Conservation (phyloP, 2,113 vertebrate genomes). For the Hemibagrus wyckioides region DNA sequence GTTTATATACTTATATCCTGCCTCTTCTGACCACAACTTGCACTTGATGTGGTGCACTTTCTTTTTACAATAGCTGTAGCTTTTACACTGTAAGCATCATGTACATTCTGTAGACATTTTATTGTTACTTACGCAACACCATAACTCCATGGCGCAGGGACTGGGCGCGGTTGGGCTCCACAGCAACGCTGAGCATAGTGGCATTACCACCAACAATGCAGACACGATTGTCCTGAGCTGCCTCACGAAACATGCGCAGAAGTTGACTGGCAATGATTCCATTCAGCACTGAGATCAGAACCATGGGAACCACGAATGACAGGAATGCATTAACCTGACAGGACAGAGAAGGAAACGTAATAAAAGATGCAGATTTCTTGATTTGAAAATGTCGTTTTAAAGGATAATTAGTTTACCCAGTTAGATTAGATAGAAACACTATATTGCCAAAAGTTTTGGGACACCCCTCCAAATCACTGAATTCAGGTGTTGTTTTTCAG, state of each 20-base stretch:
- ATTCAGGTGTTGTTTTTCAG: no score
- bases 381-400: neutral
- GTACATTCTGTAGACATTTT: neutral
- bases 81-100: neutral
- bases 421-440: neutral
- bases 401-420: neutral
- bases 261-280: slow-evolving; percentile 94
- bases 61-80: neutral
- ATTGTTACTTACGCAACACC: slow-evolving; percentile 83
- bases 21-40: neutral
- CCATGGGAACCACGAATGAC: slow-evolving; percentile 93
- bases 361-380: neutral
- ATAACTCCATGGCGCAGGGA: slow-evolving; percentile 90
- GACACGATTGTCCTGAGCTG: slow-evolving; percentile 84
- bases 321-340: slow-evolving; percentile 84
- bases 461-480: no score
- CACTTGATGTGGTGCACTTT: neutral
- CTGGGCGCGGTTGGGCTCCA: slow-evolving; percentile 88
- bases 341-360: neutral
- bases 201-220: slow-evolving; percentile 80
- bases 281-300: slow-evolving; percentile 87
- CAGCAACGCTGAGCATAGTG: slow-evolving; percentile 80
- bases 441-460: no score
- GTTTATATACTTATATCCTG: neutral
- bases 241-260: slow-evolving; percentile 87